A percentile compares a stretch with the other conserved stretches of the same genome.
phyloP scores from a whole-genome alignment of 2,113 vertebrate genomes.

The Podilymbus podiceps region DNA sequence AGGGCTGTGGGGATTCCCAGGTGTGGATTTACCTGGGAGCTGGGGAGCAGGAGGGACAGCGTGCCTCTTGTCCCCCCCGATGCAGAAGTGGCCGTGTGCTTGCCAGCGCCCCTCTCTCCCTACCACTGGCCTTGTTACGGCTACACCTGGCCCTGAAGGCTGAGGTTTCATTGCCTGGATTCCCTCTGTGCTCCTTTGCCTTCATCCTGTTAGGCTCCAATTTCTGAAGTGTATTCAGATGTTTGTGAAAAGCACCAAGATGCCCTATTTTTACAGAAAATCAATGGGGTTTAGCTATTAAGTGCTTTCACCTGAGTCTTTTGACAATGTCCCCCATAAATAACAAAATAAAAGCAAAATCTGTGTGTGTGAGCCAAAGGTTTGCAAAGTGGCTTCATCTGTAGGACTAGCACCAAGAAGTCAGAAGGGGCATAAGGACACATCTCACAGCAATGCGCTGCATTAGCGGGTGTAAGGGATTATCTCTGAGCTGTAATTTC shows the following conservation, averaged over 20 bases:
- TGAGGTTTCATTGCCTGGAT: not conserved
- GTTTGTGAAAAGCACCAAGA: not conserved
- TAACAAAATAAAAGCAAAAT: not conserved
- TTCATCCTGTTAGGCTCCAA: not conserved
- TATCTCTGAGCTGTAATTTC: slow-evolving; percentile 1
- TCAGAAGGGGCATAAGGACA: not conserved
- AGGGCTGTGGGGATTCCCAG: not conserved
- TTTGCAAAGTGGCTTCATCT: not conserved
- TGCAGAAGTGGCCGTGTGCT: not conserved
- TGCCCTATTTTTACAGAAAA: slow-evolving; percentile 37
- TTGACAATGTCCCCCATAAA: not conserved
- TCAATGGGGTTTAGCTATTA: slow-evolving; percentile 29
- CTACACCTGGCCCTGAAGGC: rapidly evolving
- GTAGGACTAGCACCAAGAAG: not conserved
- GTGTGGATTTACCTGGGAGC: not conserved
- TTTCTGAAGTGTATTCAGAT: not conserved
- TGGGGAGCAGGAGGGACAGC: not conserved
- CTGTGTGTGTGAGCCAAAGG: not conserved
- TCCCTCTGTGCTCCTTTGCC: not conserved
- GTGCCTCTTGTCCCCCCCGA: not conserved
- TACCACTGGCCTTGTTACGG: rapidly evolving
- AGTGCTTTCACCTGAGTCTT: slow-evolving; percentile 27
- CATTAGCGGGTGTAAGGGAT: not conserved
- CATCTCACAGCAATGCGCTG: not conserved
- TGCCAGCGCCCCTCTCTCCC: not conserved